Evolutionary conservation across 1,140 invertebrate species (phyloP), one percentile per base, ranked within the genome.

Genomic region (Neodiprion pinetum): DNA sequence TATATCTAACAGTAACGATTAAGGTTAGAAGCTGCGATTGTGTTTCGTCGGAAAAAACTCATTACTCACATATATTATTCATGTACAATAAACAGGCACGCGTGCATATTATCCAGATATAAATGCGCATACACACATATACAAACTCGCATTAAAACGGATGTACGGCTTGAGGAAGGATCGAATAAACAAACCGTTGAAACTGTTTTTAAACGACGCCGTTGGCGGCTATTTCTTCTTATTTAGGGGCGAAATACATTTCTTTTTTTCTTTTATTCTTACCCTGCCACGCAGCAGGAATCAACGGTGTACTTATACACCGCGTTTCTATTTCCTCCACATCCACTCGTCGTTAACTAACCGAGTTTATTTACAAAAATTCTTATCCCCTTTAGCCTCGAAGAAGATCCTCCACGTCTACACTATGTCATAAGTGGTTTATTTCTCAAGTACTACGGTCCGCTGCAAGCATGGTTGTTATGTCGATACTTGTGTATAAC

Each of bases 351-450:
- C 53, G 53, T 61, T 61, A 53, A 61, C 11, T 2, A 17, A 61
- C n/a, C 53, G 28, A 61, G 53, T 61, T 61, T 61, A 61, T 61
- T 61, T 61, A 61, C 53, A 14, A 17, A 61, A 61, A 61, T 61
- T 61, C 53, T 61, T 61, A 61, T 61, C 53, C 53, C n/a, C 53
- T 61, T 14, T 5, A 14, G 53, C 53, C 53, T 14, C 53, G 53
- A 61, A 61, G 11, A 17, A 40, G 28, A 40, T 40, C 28, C 28
- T 40, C 28, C 28, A 40, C 28, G 28, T 40, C 28, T 40, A 40
- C 28, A 5, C 28, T 40, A 21, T 21, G 28, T 40, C 28, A 40
- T 40, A 61, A 61, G 53, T 61, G 53, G 53, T 61, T 61, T 61
- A 61, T 17, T 12, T 61, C n/a, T 14, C 53, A 7, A 9, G n/a